Evolutionary conservation across 2,888 invertebrate species (phyloP).

Genomic region (Lamellibrachia columna): DNA sequence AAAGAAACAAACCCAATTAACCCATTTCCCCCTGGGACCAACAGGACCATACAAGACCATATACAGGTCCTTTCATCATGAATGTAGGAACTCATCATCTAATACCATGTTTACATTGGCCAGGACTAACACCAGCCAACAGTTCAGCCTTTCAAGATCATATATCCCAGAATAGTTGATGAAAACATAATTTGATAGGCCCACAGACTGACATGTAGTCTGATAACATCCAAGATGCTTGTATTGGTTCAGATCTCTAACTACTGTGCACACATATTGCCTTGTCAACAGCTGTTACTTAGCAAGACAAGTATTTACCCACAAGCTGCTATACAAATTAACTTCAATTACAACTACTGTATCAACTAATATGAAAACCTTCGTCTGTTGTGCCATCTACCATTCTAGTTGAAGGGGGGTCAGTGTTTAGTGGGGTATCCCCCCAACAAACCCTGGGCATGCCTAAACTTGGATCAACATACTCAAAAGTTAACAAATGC

Average conservation of each 20-base stretch:
- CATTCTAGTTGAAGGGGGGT: background rate
- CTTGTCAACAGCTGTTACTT: conserved; percentile 16
- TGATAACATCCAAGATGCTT: background rate
- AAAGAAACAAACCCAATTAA: background rate
- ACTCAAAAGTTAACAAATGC: background rate
- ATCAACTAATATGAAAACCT: background rate
- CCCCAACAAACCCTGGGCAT: too few species aligned
- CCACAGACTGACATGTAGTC: background rate
- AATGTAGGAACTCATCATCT: background rate
- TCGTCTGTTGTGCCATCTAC: background rate
- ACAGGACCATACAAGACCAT: background rate
- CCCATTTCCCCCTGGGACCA: background rate
- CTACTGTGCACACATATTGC: background rate
- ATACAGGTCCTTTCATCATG: background rate
- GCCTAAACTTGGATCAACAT: background rate
- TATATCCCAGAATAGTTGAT: conserved; percentile 10
- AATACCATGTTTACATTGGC: background rate
- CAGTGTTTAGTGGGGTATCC: background rate
- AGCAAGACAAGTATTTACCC: background rate
- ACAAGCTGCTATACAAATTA: background rate
- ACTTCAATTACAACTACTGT: background rate
- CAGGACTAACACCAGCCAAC: background rate
- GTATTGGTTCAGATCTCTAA: background rate
- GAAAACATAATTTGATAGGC: background rate
- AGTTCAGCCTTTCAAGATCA: background rate